A percentile compares a stretch with the other conserved stretches of the same genome.
phyloP scores from a whole-genome alignment of 2,113 vertebrate species.

The Piprites chloris region DNA sequence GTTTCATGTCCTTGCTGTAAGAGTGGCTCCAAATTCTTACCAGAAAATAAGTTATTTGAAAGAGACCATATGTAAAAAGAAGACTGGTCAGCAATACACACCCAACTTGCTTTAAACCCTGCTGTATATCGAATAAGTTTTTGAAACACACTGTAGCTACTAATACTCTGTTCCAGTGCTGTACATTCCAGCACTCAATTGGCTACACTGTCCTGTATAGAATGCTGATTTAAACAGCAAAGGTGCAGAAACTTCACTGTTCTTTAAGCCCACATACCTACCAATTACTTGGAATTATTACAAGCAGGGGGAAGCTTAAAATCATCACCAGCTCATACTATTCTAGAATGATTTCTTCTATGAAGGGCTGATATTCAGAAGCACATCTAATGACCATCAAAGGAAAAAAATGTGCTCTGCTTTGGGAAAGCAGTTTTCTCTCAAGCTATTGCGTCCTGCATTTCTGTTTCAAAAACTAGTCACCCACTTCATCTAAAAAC shows the following conservation, averaged over 20 bases:
- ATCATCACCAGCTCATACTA: background rate
- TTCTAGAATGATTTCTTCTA: background rate
- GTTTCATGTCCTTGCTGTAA: background rate
- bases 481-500: background rate
- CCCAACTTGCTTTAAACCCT: background rate
- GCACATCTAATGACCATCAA: background rate
- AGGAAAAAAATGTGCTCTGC: background rate
- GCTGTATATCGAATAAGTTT: background rate
- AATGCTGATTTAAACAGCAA: background rate
- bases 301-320: slow-evolving; percentile 10
- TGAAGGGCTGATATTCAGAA: background rate
- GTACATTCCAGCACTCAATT: background rate
- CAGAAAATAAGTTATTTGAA: background rate
- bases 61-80: background rate
- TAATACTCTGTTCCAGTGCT: background rate
- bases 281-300: background rate
- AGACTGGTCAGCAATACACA: background rate
- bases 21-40: background rate
- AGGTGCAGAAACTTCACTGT: background rate
- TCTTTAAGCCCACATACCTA: background rate
- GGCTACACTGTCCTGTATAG: background rate
- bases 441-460: background rate
- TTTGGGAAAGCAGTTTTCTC: background rate
- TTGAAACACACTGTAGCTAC: background rate
- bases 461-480: background rate